phyloP scores from a whole-genome alignment of 2,888 invertebrate species.

The Pseudeuparius sepicola region DNA sequence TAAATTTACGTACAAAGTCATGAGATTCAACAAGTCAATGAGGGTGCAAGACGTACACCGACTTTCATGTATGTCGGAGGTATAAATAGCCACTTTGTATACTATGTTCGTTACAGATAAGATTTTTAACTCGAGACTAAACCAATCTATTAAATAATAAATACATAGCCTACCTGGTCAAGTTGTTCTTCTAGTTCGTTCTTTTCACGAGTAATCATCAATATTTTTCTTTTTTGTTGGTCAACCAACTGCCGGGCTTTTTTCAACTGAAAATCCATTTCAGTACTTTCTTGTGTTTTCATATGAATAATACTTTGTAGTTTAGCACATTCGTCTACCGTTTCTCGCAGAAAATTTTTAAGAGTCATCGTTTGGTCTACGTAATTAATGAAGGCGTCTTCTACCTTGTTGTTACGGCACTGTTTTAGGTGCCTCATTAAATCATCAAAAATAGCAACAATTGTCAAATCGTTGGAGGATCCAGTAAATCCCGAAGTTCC shows the following conservation, averaged over 20 bases:
- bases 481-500: conserved; percentile 15
- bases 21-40: no score
- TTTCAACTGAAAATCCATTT: conserved; percentile 70
- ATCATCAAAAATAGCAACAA: conserved; percentile 29
- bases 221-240: conserved; percentile 61
- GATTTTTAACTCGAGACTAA: no score
- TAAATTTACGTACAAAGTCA: no score
- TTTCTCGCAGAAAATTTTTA: no score
- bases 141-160: no score
- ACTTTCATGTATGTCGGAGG: no score
- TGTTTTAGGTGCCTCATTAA: conserved; percentile 22
- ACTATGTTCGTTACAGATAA: no score
- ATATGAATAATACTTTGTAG: conserved; percentile 62
- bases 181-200: conserved; percentile 20
- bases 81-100: no score
- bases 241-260: conserved; percentile 74
- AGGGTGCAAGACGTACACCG: no score
- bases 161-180: no score
- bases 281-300: conserved; percentile 59
- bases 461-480: conserved; percentile 22
- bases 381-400: conserved; percentile 41
- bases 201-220: conserved; percentile 17
- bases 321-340: conserved; percentile 61
- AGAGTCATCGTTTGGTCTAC: conserved; percentile 63
- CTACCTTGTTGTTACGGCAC: conserved; percentile 19